Evolutionary conservation across 35 echinoderm and acorn worm genomes (phyloP).

Genomic region (Anneissia japonica): DNA sequence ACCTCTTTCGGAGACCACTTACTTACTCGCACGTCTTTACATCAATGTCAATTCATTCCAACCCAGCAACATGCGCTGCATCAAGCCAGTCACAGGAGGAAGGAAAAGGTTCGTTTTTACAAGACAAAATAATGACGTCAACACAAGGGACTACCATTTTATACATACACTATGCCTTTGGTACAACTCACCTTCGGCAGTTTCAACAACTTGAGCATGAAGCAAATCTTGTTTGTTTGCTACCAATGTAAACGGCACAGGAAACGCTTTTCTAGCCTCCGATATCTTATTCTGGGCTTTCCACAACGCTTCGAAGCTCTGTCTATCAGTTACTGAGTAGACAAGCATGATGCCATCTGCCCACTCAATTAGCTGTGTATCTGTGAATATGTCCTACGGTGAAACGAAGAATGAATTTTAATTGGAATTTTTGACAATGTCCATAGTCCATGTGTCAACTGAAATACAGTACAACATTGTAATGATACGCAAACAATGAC

Average conservation of each 20-base stretch:
- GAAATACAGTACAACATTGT: no score
- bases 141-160: no score
- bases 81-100: no score
- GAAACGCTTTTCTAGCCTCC: conserved; percentile 50
- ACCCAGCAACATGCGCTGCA: no score
- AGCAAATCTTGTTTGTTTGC: conserved; percentile 76
- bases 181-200: conserved; percentile 55
- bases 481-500: no score
- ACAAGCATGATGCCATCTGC: conserved; percentile 63
- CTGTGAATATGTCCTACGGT: conserved; percentile 44
- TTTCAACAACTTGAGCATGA: conserved; percentile 55
- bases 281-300: conserved; percentile 30
- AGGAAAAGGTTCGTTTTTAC: no score
- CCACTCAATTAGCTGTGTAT: conserved; percentile 52
- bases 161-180: no score
- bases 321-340: conserved; percentile 52
- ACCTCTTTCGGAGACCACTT: no score
- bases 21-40: no score
- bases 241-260: conserved; percentile 57
- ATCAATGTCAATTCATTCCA: no score
- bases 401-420: neutral
- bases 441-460: neutral
- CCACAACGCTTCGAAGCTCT: conserved; percentile 34
- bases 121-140: no score
- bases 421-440: neutral